Percentiles rank a stretch among this genome's conserved stretches.
These are phyloP conservation scores for Rhipidura dahli DNA, from an alignment of 2,113 vertebrate genomes.

Conservation along the genomic window DNA sequence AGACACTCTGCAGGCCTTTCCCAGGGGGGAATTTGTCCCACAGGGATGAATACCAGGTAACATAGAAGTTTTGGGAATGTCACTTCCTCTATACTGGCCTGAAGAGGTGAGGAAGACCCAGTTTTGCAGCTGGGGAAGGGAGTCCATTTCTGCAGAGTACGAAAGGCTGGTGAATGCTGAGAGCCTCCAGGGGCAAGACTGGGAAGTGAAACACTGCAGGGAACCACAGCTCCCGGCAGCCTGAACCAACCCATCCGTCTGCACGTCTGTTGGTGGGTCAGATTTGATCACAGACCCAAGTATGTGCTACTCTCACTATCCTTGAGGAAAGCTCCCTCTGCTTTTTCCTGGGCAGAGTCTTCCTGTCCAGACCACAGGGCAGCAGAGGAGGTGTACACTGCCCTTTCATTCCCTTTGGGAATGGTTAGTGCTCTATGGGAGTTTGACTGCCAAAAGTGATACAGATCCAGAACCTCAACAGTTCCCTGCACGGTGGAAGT, in stretches of 20 bases:
- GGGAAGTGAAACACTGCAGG: background rate
- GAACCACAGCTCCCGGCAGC: background rate
- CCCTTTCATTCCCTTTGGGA: background rate
- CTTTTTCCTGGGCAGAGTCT: background rate
- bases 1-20: background rate
- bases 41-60: background rate
- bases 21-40: background rate
- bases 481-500: background rate
- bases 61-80: background rate
- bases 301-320: rapidly evolving
- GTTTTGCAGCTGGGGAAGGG: background rate
- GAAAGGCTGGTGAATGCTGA: background rate
- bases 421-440: background rate
- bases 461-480: background rate
- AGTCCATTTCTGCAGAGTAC: background rate
- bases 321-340: background rate
- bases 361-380: background rate
- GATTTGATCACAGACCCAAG: background rate
- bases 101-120: background rate
- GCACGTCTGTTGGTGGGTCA: background rate
- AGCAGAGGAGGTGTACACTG: background rate
- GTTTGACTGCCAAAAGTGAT: background rate
- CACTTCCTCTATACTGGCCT: background rate
- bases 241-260: rapidly evolving
- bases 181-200: background rate